A percentile compares a stretch with the other conserved stretches of the same genome.
phyloP scores from a whole-genome alignment of 2,888 invertebrate genomes.

The Helleia helle region DNA sequence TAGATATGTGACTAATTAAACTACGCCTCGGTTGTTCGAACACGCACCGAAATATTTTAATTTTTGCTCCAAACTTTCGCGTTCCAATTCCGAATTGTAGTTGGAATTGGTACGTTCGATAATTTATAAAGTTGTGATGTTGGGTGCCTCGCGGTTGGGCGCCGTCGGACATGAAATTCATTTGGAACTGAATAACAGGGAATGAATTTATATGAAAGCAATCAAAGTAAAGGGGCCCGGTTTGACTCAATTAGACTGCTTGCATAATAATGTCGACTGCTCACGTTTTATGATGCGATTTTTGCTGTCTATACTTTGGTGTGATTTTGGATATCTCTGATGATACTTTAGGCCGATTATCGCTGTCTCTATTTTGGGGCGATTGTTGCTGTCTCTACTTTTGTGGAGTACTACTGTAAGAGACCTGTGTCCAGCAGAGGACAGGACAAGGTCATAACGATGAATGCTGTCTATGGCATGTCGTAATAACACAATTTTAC shows the following conservation, averaged over 20 bases:
- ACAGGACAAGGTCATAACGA: too few relatives aligned
- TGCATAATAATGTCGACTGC: constrained; percentile 38
- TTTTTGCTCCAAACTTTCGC: constrained; percentile 33
- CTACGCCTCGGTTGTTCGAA: constrained; percentile 3
- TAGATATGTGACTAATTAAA: constrained; percentile 20
- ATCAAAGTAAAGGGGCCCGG: constrained; percentile 48
- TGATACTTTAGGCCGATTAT: too few relatives aligned
- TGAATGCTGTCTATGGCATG: too few relatives aligned
- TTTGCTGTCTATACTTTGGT: too few relatives aligned
- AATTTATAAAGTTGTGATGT: constrained; percentile 53
- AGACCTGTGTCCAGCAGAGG: too few relatives aligned
- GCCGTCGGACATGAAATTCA: constrained; percentile 47
- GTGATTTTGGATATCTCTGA: too few relatives aligned
- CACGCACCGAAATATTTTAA: not conserved
- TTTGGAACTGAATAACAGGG: constrained; percentile 48
- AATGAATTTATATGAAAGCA: constrained; percentile 59
- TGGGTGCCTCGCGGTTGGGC: constrained; percentile 39
- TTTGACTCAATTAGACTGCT: constrained; percentile 50
- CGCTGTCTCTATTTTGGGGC: too few relatives aligned
- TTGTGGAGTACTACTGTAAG: too few relatives aligned
- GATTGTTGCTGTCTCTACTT: too few relatives aligned
- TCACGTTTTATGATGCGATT: too few relatives aligned
- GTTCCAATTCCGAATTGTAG: constrained; percentile 45
- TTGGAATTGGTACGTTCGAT: constrained; percentile 48
- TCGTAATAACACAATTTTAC: too few relatives aligned